Evolutionary conservation across 2,113 vertebrate species (phyloP).

Genomic region (Hiodon tergisus): DNA sequence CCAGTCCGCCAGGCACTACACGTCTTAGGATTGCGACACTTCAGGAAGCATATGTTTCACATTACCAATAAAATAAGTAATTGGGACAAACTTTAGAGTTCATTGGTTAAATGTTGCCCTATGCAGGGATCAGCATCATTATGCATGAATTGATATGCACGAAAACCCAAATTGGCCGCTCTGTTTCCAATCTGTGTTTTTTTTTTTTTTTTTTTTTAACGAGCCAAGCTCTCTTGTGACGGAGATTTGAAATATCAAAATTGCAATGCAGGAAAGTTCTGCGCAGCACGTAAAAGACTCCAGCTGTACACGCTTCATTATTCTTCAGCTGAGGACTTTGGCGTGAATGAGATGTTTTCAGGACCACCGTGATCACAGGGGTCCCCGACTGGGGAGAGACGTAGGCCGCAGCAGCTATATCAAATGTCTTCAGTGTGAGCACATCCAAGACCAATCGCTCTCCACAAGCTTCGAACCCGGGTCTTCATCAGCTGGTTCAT

Average conservation of each 20-base stretch:
- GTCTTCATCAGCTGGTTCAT: too few species aligned
- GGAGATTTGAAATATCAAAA: too few species aligned
- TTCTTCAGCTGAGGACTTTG: not conserved
- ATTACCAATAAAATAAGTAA: not conserved
- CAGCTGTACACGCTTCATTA: not conserved
- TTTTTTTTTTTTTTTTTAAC: too few species aligned
- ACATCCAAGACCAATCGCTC: too few species aligned
- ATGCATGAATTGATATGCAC: not conserved
- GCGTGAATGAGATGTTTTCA: not conserved
- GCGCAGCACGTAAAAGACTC: not conserved
- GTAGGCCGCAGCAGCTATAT: not conserved
- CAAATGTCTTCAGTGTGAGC: too few species aligned
- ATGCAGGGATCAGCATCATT: not conserved
- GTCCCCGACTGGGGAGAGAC: not conserved
- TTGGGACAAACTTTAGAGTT: not conserved
- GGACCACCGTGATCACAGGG: not conserved
- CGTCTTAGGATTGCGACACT: not conserved
- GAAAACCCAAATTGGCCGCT: not conserved
- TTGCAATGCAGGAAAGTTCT: too few species aligned
- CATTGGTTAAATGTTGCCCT: not conserved
- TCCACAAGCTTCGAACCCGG: too few species aligned
- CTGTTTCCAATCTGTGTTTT: not conserved
- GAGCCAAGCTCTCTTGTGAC: too few species aligned
- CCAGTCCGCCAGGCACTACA: conserved; percentile 51
- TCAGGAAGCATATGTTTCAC: not conserved